Evolutionary conservation across 2,797 vertebrate genomes (phyloP), one percentile per base, ranked within the genome.

Genomic region (Ctenosaura bakeri): DNA sequence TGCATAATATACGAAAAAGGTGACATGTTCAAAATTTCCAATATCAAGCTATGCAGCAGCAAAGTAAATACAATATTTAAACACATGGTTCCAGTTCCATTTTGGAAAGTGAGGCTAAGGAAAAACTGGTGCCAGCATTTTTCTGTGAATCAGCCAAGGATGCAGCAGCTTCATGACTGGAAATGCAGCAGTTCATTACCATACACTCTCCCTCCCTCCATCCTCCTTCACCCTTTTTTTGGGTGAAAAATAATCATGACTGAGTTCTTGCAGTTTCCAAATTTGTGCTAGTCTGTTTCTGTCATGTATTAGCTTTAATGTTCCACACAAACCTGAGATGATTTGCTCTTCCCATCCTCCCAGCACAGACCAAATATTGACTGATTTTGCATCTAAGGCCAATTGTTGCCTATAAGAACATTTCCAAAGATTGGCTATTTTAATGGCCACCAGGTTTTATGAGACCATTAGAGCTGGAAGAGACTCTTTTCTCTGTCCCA

Each of bases 61-160:
- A 90, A 85, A 38, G 50, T 54, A 18, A 78, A 59, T 85, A 52
- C 35, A 87, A 81, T 9, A 6, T 88, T 86, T 56, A 90, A 81
- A 90, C 93, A 85, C 10, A 73, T 95, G 29, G 32, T 35, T 93
- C 87, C 94, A 85, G 64, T 69, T 90, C 88, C 35, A 20, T 87
- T 94, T 93, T 77, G 38, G 7, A 83, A 93, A 90, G 64, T 1
- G 80, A 92, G 81, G 4, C 54, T 83, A 91, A 64, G 79, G 91
- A 94, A 52, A 91, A 91, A 87, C 1, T 35, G 32, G 90, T 92
- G 92, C 89, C 76, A 89, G 81, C 62, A 74, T 71, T 79, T 90
- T 80, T 85, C 29, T 6, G 0, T 3, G 38, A 80, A 62, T 83
- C 89, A 92, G 86, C 91, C 95, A 93, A 93, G 0, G 92, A 76